These are phyloP conservation scores for Delichon dasypus DNA, from an alignment of 2,797 vertebrate species.

Conservation along the genomic window DNA sequence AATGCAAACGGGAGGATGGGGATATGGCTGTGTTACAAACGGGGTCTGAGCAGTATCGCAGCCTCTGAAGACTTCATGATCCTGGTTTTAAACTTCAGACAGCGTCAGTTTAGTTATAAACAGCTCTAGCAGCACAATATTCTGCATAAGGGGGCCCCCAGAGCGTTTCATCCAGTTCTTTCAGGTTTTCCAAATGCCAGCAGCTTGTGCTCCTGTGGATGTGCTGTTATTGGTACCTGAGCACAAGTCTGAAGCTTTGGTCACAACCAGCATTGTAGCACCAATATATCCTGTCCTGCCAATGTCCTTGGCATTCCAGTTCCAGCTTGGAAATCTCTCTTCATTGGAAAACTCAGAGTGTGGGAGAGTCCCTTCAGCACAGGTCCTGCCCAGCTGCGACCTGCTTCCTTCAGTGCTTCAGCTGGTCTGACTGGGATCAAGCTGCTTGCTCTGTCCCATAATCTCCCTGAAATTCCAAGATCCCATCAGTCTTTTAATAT, in stretches of 20 bases:
- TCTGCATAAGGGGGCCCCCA: neutral
- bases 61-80: neutral
- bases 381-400: neutral
- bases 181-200: neutral
- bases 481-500: neutral
- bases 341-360: neutral
- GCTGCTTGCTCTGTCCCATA: neutral
- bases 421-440: neutral
- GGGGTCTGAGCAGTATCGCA: neutral
- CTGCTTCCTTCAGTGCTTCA: neutral
- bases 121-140: neutral
- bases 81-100: neutral
- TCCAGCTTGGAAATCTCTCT: neutral
- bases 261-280: accelerated
- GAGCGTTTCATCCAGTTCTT: neutral
- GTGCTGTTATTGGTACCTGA: neutral
- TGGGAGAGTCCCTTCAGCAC: neutral
- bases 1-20: neutral
- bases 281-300: neutral
- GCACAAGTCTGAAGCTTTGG: neutral
- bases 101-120: neutral
- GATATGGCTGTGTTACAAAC: accelerated
- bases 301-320: neutral
- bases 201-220: neutral
- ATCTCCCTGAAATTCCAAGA: neutral